Evolutionary conservation across 2,797 vertebrate species (phyloP).

Genomic region (Sardinella longiceps): DNA sequence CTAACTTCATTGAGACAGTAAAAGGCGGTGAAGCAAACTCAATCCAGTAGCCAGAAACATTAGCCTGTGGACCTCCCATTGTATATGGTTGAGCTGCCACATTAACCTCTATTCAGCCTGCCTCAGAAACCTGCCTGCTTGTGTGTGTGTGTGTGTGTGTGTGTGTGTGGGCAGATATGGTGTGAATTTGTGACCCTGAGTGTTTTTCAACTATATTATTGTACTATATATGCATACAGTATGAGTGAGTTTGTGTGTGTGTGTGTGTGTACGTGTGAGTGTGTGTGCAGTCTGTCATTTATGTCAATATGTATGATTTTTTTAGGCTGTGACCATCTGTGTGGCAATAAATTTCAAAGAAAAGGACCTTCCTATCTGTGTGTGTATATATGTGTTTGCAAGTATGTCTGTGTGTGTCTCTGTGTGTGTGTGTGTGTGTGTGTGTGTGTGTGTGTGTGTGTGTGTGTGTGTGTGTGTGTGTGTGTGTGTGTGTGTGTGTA

Average conservation of each 20-base stretch:
- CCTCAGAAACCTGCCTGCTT: neutral
- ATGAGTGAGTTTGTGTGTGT: neutral
- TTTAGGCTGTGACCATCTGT: neutral
- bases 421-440: neutral
- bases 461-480: neutral
- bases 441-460: neutral
- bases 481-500: too few species aligned
- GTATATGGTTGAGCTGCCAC: neutral
- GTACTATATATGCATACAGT: too few species aligned
- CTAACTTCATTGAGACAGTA: neutral
- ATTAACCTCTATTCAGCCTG: neutral
- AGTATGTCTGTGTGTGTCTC: neutral
- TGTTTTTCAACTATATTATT: neutral
- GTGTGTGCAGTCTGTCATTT: neutral
- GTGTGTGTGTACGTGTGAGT: neutral
- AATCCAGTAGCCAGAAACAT: neutral
- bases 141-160: neutral
- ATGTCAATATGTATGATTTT: neutral
- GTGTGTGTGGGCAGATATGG: neutral
- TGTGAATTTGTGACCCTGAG: neutral
- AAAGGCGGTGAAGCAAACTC: neutral
- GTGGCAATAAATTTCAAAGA: neutral
- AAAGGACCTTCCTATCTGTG: neutral
- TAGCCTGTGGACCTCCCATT: neutral
- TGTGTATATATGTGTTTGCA: neutral